phyloP scores from a whole-genome alignment of 2,888 invertebrate genomes.

The Opisthograptis luteolata region DNA sequence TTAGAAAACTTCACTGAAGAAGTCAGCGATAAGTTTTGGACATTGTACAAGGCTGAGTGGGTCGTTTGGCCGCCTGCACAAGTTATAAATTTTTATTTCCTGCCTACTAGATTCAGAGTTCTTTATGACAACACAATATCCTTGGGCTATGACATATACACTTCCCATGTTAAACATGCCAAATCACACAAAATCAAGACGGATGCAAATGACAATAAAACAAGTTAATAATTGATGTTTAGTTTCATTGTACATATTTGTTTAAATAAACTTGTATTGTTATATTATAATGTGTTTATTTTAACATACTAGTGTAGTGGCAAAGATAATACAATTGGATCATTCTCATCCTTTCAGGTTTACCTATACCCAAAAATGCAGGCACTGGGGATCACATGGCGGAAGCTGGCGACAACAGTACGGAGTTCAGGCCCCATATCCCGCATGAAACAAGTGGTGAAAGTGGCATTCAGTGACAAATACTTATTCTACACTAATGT shows the following conservation, averaged over 20 bases:
- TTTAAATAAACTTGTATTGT: conserved; percentile 17
- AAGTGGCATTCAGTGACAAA: conserved; percentile 86
- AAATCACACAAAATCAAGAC: conserved; percentile 41
- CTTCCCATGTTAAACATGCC: conserved; percentile 90
- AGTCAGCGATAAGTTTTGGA: conserved; percentile 89
- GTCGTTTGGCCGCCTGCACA: conserved; percentile 97
- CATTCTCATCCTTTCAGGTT: conserved; percentile 24
- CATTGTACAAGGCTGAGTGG: conserved; percentile 94
- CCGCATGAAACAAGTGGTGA: conserved; percentile 53
- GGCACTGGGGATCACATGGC: conserved; percentile 63
- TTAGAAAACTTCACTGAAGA: conserved; percentile 86
- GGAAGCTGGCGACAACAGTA: conserved; percentile 58
- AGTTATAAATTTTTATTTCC: conserved; percentile 94
- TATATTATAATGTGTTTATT: conserved; percentile 9
- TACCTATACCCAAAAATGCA: conserved; percentile 33
- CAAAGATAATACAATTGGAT: no score
- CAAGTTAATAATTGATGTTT: not conserved
- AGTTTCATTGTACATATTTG: not conserved
- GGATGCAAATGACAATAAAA: not conserved
- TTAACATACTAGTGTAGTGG: not conserved
- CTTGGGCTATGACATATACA: conserved; percentile 93
- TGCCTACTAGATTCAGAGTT: conserved; percentile 92
- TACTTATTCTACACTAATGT: conserved; percentile 93
- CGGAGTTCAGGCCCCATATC: conserved; percentile 45
- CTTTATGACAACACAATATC: conserved; percentile 94